phyloP scores from a whole-genome alignment of 2,888 invertebrate genomes.

The Seira ritae region DNA sequence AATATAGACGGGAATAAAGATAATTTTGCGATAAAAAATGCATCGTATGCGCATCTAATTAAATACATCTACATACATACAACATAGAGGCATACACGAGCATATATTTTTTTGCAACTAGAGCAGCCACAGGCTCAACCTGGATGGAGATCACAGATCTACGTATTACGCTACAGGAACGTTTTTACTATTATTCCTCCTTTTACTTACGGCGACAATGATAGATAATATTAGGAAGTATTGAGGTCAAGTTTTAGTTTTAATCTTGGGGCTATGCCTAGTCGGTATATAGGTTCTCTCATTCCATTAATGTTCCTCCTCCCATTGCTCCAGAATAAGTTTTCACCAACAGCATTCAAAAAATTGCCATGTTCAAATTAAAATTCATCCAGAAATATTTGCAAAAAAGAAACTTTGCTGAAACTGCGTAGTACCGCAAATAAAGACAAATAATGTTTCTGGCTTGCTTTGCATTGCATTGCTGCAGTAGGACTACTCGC shows the following conservation, averaged over 20 bases:
- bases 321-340: neutral
- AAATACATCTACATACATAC: no score
- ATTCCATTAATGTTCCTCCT: neutral
- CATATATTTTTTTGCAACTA: neutral
- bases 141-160: no score
- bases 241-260: conserved; percentile 36
- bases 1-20: no score
- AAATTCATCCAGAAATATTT: neutral
- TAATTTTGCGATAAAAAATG: no score
- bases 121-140: no score
- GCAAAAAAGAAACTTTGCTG: neutral
- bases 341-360: neutral
- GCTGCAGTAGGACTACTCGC: neutral
- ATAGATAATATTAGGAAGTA: neutral
- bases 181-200: no score
- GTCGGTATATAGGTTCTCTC: no score
- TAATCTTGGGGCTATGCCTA: conserved; percentile 12
- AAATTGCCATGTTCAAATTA: neutral
- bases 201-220: no score
- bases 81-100: neutral
- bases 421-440: neutral
- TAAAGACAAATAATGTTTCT: neutral
- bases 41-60: no score
- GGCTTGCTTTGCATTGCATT: neutral
- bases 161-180: no score